Evolutionary conservation across 2,113 vertebrate genomes (phyloP).

Genomic region (Turdus rufiventris): DNA sequence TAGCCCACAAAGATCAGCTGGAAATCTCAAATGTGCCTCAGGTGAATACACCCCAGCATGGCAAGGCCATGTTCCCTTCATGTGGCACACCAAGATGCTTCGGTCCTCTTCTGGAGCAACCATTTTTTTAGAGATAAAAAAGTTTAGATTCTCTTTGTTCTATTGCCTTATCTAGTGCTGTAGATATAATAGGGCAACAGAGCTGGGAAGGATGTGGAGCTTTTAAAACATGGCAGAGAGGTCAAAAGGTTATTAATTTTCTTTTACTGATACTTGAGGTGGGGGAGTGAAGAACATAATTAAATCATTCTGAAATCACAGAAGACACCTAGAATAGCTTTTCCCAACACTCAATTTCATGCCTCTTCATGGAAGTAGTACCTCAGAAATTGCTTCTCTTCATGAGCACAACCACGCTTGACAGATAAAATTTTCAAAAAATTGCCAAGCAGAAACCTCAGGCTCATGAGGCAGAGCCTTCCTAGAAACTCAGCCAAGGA

Average conservation of each 20-base stretch:
- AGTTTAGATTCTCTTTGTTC: background rate
- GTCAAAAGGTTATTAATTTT: background rate
- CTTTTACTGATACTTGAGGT: background rate
- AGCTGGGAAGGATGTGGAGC: background rate
- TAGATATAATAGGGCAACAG: background rate
- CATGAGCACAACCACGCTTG: conserved; percentile 24
- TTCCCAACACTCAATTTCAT: conserved; percentile 36
- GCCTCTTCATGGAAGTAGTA: conserved; percentile 47
- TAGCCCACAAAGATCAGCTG: background rate
- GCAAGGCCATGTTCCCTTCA: background rate
- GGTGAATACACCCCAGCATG: background rate
- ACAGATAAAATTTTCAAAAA: conserved; percentile 63
- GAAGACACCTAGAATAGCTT: conserved; percentile 44
- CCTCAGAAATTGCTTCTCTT: conserved; percentile 58
- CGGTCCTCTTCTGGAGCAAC: background rate
- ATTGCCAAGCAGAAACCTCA: conserved; percentile 22
- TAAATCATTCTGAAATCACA: conserved; percentile 52
- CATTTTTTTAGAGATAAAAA: background rate
- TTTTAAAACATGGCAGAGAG: background rate
- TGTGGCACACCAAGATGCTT: background rate
- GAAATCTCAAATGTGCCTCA: background rate
- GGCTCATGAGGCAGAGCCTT: background rate
- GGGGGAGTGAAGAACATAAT: background rate
- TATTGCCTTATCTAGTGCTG: background rate
- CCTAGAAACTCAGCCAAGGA: conserved; percentile 21